Conservation (phyloP, 37 sponge, comb jelly and placozoan genomes). For the Ephydatia muelleri region DNA sequence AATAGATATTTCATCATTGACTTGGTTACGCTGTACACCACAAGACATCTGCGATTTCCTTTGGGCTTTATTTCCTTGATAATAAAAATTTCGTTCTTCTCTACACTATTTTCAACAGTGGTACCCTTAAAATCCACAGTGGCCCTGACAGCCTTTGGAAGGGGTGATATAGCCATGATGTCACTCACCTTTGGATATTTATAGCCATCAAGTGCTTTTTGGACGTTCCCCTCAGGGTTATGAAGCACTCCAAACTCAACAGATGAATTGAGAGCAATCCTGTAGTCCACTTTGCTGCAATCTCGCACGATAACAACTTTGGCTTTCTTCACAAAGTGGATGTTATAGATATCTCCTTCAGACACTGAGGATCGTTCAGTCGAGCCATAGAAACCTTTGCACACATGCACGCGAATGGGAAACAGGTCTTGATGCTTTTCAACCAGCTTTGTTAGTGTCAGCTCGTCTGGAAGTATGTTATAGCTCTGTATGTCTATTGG, state of each 20-base stretch:
- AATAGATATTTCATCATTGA: conserved; percentile 27
- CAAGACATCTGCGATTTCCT: no score
- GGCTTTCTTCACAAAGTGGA: conserved; percentile 52
- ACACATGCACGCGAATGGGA: conserved; percentile 33
- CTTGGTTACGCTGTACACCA: conserved; percentile 35
- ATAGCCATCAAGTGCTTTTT: conserved; percentile 34
- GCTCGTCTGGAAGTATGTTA: background rate
- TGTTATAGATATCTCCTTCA: conserved; percentile 55
- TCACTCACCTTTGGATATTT: conserved; percentile 44
- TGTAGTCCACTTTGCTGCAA: conserved; percentile 12
- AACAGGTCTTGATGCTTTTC: conserved; percentile 9
- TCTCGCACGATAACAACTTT: conserved; percentile 24
- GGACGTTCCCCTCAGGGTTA: conserved; percentile 24
- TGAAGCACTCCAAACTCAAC: conserved; percentile 46
- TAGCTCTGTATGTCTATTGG: no score
- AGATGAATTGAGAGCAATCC: conserved; percentile 44
- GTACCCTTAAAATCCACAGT: no score
- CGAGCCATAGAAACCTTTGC: conserved; percentile 45
- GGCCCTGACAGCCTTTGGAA: conserved; percentile 43
- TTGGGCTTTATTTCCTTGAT: no score
- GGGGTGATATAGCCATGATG: conserved; percentile 17
- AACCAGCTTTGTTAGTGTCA: conserved; percentile 21
- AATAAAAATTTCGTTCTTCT: no score
- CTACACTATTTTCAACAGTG: no score
- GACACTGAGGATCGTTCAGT: conserved; percentile 40